Evolutionary conservation across 2,888 invertebrate species (phyloP).

Genomic region (Aspidapion aeneum): DNA sequence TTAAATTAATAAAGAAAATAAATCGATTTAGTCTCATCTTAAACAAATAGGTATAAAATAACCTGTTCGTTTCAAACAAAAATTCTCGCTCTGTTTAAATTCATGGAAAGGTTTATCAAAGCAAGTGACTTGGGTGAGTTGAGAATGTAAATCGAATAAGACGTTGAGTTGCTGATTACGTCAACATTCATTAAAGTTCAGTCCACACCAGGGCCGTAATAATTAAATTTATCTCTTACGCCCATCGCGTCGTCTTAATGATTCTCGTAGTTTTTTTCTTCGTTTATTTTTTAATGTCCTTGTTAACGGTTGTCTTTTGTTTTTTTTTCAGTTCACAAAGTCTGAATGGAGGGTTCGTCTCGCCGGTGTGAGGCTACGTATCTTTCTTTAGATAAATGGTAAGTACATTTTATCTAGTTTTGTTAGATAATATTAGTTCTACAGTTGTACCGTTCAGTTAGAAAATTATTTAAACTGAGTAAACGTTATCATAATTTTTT

Average conservation of each 20-base stretch:
- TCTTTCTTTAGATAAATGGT: constrained; percentile 23
- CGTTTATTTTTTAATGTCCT: constrained; percentile 20
- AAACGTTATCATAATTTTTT: too few species aligned
- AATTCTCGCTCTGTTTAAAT: too few species aligned
- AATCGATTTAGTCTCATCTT: too few species aligned
- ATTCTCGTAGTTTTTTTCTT: constrained; percentile 5
- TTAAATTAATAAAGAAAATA: too few species aligned
- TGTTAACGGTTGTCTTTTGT: constrained; percentile 21
- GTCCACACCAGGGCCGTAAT: not conserved
- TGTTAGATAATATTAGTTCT: too few species aligned
- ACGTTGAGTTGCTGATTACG: not conserved
- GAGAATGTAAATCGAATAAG: not conserved
- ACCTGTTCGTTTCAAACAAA: too few species aligned
- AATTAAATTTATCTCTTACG: not conserved
- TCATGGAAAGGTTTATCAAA: too few species aligned
- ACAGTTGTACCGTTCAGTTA: too few species aligned
- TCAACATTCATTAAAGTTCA: not conserved
- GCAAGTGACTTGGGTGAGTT: not conserved
- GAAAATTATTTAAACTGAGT: too few species aligned
- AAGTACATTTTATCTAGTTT: constrained; percentile 29
- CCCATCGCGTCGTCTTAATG: not conserved
- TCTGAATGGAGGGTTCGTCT: constrained; percentile 70
- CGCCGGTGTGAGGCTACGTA: constrained; percentile 63
- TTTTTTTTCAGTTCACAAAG: constrained; percentile 63
- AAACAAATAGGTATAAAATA: too few species aligned